phyloP scores from a whole-genome alignment of 2,888 invertebrate species.

The Callinectes sapidus region DNA sequence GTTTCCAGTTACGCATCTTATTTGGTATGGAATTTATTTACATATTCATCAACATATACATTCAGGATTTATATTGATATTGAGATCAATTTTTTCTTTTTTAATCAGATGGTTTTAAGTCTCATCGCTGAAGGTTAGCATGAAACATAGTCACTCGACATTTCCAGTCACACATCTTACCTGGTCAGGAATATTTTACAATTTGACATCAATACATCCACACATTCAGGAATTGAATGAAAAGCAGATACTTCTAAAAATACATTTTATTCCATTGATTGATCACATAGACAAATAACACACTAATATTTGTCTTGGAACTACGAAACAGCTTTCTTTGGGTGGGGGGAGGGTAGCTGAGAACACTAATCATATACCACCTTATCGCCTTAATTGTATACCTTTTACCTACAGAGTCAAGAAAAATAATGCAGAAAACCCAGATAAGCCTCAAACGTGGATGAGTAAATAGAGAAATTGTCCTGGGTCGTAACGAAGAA shows the following conservation, averaged over 20 bases:
- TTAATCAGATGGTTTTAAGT: neutral
- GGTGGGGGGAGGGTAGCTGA: constrained; percentile 24
- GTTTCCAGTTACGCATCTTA: neutral
- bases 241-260: constrained; percentile 50
- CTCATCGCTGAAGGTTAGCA: neutral
- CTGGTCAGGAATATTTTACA: neutral
- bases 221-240: neutral
- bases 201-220: neutral
- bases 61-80: neutral
- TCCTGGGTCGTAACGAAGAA: neutral
- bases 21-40: neutral
- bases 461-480: neutral
- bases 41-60: neutral
- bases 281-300: constrained; percentile 64
- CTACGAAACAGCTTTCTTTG: constrained; percentile 49
- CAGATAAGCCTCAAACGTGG: constrained; percentile 5
- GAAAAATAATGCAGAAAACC: constrained; percentile 17
- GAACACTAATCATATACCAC: constrained; percentile 25
- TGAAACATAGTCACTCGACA: neutral
- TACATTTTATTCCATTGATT: constrained; percentile 66
- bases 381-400: constrained; percentile 35
- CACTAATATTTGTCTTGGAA: constrained; percentile 62
- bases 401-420: constrained; percentile 28
- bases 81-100: neutral
- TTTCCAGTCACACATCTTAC: neutral